phyloP scores from a whole-genome alignment of 2,888 invertebrate species.

The Drosophila anceps region DNA sequence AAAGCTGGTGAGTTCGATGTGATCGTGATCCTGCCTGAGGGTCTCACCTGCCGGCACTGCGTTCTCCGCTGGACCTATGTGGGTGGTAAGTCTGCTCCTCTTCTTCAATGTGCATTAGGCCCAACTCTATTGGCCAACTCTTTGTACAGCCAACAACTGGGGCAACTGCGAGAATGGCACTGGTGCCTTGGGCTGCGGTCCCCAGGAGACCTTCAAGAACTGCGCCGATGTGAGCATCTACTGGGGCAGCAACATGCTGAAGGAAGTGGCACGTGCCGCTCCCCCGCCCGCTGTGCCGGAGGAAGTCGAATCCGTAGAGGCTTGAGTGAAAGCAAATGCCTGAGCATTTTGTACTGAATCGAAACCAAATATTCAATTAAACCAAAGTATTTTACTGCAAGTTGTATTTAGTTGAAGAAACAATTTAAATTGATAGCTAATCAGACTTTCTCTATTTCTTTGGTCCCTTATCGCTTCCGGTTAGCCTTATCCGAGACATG shows the following conservation, averaged over 20 bases:
- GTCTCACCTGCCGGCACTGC: conserved; percentile 86
- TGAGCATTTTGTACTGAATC: conserved; percentile 35
- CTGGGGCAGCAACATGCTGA: conserved; percentile 58
- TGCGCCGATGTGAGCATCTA: conserved; percentile 86
- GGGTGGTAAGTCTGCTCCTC: conserved; percentile 77
- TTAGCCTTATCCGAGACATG: background rate
- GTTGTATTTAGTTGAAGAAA: background rate
- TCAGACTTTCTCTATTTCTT: background rate
- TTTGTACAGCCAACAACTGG: conserved; percentile 86
- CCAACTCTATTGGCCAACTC: background rate
- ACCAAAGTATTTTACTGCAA: conserved; percentile 6
- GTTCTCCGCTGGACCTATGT: conserved; percentile 87
- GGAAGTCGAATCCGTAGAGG: conserved; percentile 12
- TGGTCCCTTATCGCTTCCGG: background rate
- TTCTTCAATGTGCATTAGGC: rapidly evolving
- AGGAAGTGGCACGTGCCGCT: conserved; percentile 28
- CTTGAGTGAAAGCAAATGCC: conserved; percentile 4
- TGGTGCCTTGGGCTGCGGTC: conserved; percentile 85
- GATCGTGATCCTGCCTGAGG: conserved; percentile 84
- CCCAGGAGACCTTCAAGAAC: conserved; percentile 86
- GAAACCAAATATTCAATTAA: conserved; percentile 37
- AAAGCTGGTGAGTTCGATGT: conserved; percentile 74
- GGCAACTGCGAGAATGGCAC: conserved; percentile 85
- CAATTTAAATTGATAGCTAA: background rate
- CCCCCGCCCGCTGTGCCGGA: conserved; percentile 17